Percentiles rank a stretch among this genome's conserved stretches.
These are phyloP conservation scores for Melipona beecheii DNA, from an alignment of 2,888 invertebrate species.

Conservation along the genomic window DNA sequence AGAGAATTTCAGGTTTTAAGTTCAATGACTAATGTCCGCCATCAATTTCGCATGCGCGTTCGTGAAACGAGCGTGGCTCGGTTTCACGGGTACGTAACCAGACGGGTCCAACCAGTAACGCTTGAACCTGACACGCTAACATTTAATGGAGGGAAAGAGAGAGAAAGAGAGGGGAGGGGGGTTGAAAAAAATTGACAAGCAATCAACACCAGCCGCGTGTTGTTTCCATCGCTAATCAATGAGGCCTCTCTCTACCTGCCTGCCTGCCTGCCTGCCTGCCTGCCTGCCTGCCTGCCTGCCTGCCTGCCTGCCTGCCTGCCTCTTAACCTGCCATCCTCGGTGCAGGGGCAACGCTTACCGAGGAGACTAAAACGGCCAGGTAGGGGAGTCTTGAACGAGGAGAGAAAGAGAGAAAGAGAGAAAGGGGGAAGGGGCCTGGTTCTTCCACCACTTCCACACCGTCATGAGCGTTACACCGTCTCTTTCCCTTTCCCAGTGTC, in stretches of 20 bases:
- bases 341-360: constrained; percentile 44
- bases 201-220: constrained; percentile 40
- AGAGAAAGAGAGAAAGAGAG: constrained; percentile 18
- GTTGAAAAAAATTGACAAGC: constrained; percentile 26
- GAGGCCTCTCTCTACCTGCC: constrained; percentile 59
- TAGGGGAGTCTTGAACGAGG: constrained; percentile 21
- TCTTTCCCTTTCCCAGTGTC: constrained; percentile 9
- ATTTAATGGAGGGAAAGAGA: neutral
- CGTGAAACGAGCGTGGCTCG: neutral
- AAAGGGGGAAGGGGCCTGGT: constrained; percentile 48
- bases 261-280: constrained; percentile 34
- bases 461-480: neutral
- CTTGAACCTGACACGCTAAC: constrained; percentile 26
- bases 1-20: constrained; percentile 3
- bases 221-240: constrained; percentile 55
- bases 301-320: constrained; percentile 34
- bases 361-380: constrained; percentile 52
- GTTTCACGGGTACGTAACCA: neutral
- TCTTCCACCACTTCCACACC: constrained; percentile 26
- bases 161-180: no score
- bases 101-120: neutral
- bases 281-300: constrained; percentile 59
- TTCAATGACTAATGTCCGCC: constrained; percentile 4
- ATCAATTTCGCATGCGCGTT: constrained; percentile 3
- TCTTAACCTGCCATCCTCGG: constrained; percentile 65